A percentile compares a stretch with the other conserved stretches of the same genome.
These are phyloP conservation scores for Malurus splendens DNA, from an alignment of 2,797 vertebrate species.

Conservation along the genomic window DNA sequence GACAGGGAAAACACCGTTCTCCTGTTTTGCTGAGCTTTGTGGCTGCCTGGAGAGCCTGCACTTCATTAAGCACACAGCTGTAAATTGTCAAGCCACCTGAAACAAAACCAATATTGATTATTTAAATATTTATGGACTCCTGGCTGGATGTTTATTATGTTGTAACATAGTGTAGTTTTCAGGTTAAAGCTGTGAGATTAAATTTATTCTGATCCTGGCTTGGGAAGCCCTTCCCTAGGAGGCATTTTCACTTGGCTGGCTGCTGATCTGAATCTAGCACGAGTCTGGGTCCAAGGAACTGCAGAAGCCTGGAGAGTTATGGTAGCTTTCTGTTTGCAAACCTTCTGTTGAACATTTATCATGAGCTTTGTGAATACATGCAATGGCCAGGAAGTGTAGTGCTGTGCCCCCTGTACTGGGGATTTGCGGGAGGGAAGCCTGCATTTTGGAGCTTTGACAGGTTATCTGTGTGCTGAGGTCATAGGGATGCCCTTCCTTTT, in stretches of 20 bases:
- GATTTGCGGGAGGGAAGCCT: background rate
- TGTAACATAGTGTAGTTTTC: background rate
- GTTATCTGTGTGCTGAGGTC: background rate
- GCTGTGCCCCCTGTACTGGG: rapidly evolving
- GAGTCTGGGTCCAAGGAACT: background rate
- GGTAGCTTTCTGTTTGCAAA: background rate
- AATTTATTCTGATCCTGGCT: background rate
- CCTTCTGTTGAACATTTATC: background rate
- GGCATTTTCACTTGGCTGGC: background rate
- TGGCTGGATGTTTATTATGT: background rate
- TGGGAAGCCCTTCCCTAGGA: background rate
- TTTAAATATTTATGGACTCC: background rate
- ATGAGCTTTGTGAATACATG: background rate
- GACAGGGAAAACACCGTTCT: background rate
- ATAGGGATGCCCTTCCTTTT: background rate
- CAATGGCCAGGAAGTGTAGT: background rate
- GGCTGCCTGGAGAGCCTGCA: background rate
- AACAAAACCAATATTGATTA: background rate
- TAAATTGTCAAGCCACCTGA: background rate
- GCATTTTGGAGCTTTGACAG: background rate
- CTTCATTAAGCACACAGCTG: background rate
- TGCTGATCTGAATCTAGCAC: background rate
- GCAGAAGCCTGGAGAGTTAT: background rate
- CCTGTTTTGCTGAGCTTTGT: background rate
- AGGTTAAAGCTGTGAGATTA: background rate